Percentiles rank a stretch among this genome's conserved stretches.
phyloP scores from a whole-genome alignment of 2,888 invertebrate genomes.

The Aethes cnicana region DNA sequence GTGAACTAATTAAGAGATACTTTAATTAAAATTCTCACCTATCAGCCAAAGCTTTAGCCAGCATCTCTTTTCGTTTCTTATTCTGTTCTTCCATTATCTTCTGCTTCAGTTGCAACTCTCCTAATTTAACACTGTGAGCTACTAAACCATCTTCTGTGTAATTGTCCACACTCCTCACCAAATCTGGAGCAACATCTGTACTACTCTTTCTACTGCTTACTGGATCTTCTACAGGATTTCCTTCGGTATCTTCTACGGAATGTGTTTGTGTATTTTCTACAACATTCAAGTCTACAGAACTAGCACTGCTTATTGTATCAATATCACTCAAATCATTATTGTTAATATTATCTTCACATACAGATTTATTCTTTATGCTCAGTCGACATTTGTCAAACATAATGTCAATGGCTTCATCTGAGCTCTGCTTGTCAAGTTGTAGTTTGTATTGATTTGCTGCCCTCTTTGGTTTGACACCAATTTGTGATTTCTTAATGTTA shows the following conservation, averaged over 20 bases:
- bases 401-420: slow-evolving; percentile 61
- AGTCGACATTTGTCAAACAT: slow-evolving; percentile 72
- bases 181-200: slow-evolving; percentile 52
- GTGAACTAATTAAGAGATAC: not conserved
- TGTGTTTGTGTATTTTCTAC: slow-evolving; percentile 28
- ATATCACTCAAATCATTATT: slow-evolving; percentile 35
- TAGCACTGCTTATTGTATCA: slow-evolving; percentile 34
- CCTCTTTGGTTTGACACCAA: slow-evolving; percentile 49
- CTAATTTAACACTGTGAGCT: slow-evolving; percentile 80
- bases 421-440: slow-evolving; percentile 48
- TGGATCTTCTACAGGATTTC: slow-evolving; percentile 33
- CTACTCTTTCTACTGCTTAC: slow-evolving; percentile 42
- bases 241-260: slow-evolving; percentile 38
- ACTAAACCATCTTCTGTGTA: slow-evolving; percentile 64
- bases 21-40: slow-evolving; percentile 70
- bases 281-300: slow-evolving; percentile 15
- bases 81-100: slow-evolving; percentile 91
- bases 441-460: slow-evolving; percentile 46
- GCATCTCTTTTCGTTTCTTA: slow-evolving; percentile 87
- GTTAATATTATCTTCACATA: slow-evolving; percentile 33
- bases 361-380: slow-evolving; percentile 54
- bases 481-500: slow-evolving; percentile 49
- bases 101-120: slow-evolving; percentile 87
- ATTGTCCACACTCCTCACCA: slow-evolving; percentile 59
- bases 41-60: slow-evolving; percentile 88